phyloP scores from a whole-genome alignment of 2,797 vertebrate species.

The Emys orbicularis region DNA sequence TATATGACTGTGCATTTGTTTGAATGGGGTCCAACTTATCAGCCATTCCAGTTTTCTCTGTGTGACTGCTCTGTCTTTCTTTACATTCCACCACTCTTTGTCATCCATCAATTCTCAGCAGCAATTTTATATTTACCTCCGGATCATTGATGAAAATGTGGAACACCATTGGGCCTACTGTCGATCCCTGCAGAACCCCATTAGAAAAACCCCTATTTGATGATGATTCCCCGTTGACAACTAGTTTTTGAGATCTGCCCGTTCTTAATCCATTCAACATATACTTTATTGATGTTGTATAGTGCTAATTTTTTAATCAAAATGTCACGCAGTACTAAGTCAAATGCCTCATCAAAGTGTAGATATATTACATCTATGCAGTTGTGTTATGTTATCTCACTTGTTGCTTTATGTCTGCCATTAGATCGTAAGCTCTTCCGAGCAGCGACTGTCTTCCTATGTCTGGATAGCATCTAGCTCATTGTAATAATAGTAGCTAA shows the following conservation, averaged over 20 bases:
- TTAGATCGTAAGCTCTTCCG: background rate
- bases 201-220: no score
- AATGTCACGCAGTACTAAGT: accelerated
- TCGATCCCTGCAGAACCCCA: background rate
- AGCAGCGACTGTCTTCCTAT: background rate
- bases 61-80: no score
- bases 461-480: background rate
- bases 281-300: background rate
- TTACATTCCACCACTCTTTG: no score
- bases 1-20: no score
- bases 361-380: background rate
- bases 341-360: background rate
- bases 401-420: background rate
- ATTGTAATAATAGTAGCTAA: accelerated
- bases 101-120: no score
- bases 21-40: no score
- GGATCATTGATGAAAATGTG: background rate
- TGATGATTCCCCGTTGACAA: accelerated
- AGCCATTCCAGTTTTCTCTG: no score
- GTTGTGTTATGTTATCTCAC: background rate
- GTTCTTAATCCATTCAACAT: background rate
- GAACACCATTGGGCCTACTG: background rate
- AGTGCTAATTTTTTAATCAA: background rate
- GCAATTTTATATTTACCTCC: no score
- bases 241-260: background rate